Evolutionary conservation across 2,113 vertebrate species (phyloP).

Genomic region (Microcebus griseorufus): DNA sequence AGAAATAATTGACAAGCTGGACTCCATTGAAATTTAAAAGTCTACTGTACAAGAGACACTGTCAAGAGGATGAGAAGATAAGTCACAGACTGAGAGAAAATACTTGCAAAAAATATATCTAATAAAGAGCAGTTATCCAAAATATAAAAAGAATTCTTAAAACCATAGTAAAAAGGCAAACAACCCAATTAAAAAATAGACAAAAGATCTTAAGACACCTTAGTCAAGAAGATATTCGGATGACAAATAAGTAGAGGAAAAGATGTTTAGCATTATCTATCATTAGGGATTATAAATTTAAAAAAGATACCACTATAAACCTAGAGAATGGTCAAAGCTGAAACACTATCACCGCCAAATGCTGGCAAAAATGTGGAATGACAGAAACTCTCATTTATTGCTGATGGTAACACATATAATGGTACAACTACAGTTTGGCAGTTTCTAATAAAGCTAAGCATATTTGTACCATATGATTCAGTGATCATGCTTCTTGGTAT

Average conservation of each 20-base stretch:
- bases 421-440: not conserved
- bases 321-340: not conserved
- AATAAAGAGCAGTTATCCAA: not conserved
- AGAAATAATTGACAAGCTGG: not conserved
- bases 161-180: not conserved
- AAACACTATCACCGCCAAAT: not conserved
- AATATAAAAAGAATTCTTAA: not conserved
- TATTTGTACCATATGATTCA: not conserved
- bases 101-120: not conserved
- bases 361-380: not conserved
- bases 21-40: not conserved
- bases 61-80: not conserved
- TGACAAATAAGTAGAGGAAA: conserved; percentile 20
- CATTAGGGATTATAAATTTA: not conserved
- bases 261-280: not conserved
- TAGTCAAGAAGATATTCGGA: not conserved
- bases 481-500: not conserved
- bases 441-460: not conserved
- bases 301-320: not conserved
- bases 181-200: not conserved
- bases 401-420: not conserved
- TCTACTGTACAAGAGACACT: not conserved
- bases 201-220: not conserved
- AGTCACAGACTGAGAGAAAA: not conserved
- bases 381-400: not conserved